Percentiles rank a stretch among this genome's conserved stretches.
phyloP scores from a whole-genome alignment of 2,113 vertebrate genomes.

The Scomber scombrus region DNA sequence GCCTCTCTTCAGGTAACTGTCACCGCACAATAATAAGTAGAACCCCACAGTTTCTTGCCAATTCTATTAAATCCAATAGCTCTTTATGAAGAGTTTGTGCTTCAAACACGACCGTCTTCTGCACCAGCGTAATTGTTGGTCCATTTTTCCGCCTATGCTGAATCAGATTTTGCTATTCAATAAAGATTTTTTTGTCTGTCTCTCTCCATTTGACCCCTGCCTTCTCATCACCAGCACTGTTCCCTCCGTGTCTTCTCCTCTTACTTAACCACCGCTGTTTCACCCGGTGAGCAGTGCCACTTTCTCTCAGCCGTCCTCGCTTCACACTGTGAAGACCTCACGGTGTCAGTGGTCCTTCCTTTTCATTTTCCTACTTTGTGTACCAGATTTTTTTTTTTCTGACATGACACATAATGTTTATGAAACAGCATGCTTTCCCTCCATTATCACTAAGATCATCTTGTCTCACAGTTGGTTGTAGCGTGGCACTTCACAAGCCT shows the following conservation, averaged over 20 bases:
- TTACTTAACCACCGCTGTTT: not conserved
- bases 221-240: not conserved
- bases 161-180: not conserved
- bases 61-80: not conserved
- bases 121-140: not conserved
- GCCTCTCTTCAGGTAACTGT: not conserved
- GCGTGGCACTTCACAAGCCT: not conserved
- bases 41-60: not conserved
- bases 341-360: not conserved
- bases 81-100: not conserved
- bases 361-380: not conserved
- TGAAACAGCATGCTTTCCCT: not conserved
- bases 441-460: conserved; percentile 2
- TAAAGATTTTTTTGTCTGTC: not conserved
- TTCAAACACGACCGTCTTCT: not conserved
- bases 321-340: not conserved
- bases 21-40: not conserved
- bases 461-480: not conserved
- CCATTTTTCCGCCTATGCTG: not conserved
- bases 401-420: not conserved
- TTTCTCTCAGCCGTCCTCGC: not conserved
- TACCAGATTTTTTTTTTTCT: not conserved
- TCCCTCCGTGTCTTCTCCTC: not conserved
- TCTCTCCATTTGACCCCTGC: not conserved
- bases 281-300: not conserved